Evolutionary conservation across 2,888 invertebrate genomes (phyloP).

Genomic region (Galerucella nymphaeae): DNA sequence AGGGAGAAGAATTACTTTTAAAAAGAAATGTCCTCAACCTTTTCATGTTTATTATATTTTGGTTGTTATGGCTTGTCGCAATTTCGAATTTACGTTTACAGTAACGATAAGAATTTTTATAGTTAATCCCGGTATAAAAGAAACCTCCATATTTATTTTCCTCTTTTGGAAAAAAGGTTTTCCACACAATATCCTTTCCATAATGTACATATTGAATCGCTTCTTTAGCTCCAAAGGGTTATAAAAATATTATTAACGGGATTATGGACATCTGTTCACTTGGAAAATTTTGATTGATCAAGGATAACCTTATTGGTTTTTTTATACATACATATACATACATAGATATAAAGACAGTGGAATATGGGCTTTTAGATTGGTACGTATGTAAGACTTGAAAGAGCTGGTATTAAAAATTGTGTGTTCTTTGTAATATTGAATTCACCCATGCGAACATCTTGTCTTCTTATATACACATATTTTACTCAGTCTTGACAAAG

Average conservation of each 20-base stretch:
- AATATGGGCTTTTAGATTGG: neutral
- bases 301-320: slow-evolving; percentile 23
- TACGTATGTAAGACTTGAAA: neutral
- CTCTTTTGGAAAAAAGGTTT: slow-evolving; percentile 35
- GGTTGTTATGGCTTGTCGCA: slow-evolving; percentile 54
- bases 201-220: slow-evolving; percentile 27
- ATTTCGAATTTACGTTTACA: slow-evolving; percentile 59
- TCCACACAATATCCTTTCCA: slow-evolving; percentile 15
- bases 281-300: slow-evolving; percentile 32
- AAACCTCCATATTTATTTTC: slow-evolving; percentile 48
- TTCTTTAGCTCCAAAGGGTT: slow-evolving; percentile 34
- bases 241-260: slow-evolving; percentile 32
- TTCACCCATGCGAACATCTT: slow-evolving; percentile 10
- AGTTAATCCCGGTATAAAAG: slow-evolving; percentile 55
- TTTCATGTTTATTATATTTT: slow-evolving; percentile 61
- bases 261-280: slow-evolving; percentile 25
- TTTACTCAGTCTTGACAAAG: neutral
- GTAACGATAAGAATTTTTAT: slow-evolving; percentile 57
- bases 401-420: neutral
- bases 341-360: neutral
- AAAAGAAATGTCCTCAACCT: slow-evolving; percentile 59
- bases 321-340: slow-evolving; percentile 21
- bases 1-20: slow-evolving; percentile 58
- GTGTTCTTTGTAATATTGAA: slow-evolving; percentile 8
- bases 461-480: neutral